These are phyloP conservation scores for Tetraneura akinire DNA, from an alignment of 1,140 invertebrate species.

Conservation along the genomic window DNA sequence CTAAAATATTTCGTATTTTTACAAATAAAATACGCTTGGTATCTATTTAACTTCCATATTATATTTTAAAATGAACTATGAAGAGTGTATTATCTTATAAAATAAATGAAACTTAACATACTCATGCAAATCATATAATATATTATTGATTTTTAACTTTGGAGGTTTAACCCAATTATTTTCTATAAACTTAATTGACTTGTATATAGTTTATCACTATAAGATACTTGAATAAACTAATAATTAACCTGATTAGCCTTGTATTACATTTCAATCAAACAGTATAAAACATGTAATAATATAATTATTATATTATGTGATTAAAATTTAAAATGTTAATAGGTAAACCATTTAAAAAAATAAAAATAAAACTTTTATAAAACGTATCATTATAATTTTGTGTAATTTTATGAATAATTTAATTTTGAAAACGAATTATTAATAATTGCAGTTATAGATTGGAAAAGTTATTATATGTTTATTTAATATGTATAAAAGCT, in stretches of 20 bases:
- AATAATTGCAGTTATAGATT: background rate
- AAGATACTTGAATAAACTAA: background rate
- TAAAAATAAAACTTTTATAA: no score
- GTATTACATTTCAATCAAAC: background rate
- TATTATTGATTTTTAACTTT: background rate
- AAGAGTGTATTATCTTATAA: no score
- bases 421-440: background rate
- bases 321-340: no score
- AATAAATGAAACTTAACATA: no score
- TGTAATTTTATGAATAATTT: background rate
- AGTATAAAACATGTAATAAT: background rate
- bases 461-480: no score
- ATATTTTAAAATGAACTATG: no score
- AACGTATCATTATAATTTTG: background rate
- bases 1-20: no score
- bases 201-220: background rate
- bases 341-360: no score
- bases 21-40: no score
- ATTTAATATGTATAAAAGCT: no score
- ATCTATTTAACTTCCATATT: no score
- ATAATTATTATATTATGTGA: background rate
- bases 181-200: background rate
- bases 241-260: conserved; percentile 25
- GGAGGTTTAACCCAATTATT: background rate
- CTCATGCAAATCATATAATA: no score